Evolutionary conservation across 2,888 invertebrate genomes (phyloP), one percentile per base, ranked within the genome.

Genomic region (Julus scandinavius): DNA sequence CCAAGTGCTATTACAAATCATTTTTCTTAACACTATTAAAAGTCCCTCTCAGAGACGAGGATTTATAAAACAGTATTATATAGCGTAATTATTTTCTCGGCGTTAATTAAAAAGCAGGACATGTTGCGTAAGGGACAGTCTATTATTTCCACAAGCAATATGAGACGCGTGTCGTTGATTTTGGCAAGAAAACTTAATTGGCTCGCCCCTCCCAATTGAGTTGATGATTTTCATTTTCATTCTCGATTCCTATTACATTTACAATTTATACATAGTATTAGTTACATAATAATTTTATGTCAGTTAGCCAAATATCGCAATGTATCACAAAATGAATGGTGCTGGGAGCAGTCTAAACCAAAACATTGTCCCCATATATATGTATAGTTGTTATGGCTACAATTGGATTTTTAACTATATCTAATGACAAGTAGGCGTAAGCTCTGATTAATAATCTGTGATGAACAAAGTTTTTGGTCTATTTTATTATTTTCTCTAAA

Each of bases 1-100:
- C 63, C 63, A 63, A 63, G 63, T 63, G 63, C 63, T 63, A 63
- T 63, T 63, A 63, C 63, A 63, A 63, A 63, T 63, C 63, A 63
- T 63, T 63, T 63, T 63, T 63, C 63, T 63, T 63, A 63, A 63
- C 63, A 15, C 63, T 20, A 63, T 63, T 63, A 63, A 63, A 63
- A 63, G 63, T 63, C 63, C 63, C 63, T 63, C 63, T 63, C 63
- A 63, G 63, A 63, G 63, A 63, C 63, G 63, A 63, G 63, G 63
- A 63, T 63, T 63, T 63, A 63, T 63, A 63, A 63, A 63, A 63
- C 63, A 63, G n/a, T 63, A 63, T 63, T 63, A 63, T 63, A 63
- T 63, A 20, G 63, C 63, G 63, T 63, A 63, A 63, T 63, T 63
- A 63, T 63, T 63, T 63, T 63, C n/a, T 20, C 63, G 63, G 63